A percentile compares a stretch with the other conserved stretches of the same genome.
Evolutionary conservation across 2,113 vertebrate genomes (phyloP).

Genomic region (Forbesichthys papilliferus): DNA sequence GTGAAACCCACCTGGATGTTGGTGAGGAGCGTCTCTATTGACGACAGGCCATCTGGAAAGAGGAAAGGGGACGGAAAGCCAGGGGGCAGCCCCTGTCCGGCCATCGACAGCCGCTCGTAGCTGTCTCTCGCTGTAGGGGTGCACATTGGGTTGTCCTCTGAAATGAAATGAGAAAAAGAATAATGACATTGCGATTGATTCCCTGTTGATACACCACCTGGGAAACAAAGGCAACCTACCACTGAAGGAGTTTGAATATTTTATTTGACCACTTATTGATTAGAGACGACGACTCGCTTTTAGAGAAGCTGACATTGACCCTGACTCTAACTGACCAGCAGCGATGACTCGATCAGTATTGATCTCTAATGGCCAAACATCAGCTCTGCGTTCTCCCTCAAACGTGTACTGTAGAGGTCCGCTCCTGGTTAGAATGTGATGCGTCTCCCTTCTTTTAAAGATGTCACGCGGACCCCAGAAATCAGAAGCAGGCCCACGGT

Average conservation of each 20-base stretch:
- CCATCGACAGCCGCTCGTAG: conserved; percentile 95
- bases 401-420: conserved; percentile 8
- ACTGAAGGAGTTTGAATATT: neutral
- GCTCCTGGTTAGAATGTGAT: conserved; percentile 81
- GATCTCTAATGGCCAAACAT: conserved; percentile 38
- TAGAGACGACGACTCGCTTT: conserved; percentile 12
- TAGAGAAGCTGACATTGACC: conserved; percentile 43
- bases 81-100: conserved; percentile 91
- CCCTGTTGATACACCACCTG: neutral
- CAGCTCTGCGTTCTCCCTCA: conserved; percentile 53
- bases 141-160: conserved; percentile 95
- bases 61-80: conserved; percentile 98
- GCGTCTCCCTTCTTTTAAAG: conserved; percentile 83
- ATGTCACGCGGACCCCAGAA: conserved; percentile 86
- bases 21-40: conserved; percentile 99
- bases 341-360: conserved; percentile 23
- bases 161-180: conserved; percentile 55
- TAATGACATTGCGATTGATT: neutral
- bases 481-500: conserved; percentile 84
- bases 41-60: conserved; percentile 96
- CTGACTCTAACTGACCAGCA: conserved; percentile 61
- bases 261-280: neutral
- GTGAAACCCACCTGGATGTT: conserved; percentile 84
- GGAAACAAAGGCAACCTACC: conserved; percentile 15
- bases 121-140: conserved; percentile 97